phyloP scores from a whole-genome alignment of 2,113 vertebrate genomes.

The Willisornis vidua region DNA sequence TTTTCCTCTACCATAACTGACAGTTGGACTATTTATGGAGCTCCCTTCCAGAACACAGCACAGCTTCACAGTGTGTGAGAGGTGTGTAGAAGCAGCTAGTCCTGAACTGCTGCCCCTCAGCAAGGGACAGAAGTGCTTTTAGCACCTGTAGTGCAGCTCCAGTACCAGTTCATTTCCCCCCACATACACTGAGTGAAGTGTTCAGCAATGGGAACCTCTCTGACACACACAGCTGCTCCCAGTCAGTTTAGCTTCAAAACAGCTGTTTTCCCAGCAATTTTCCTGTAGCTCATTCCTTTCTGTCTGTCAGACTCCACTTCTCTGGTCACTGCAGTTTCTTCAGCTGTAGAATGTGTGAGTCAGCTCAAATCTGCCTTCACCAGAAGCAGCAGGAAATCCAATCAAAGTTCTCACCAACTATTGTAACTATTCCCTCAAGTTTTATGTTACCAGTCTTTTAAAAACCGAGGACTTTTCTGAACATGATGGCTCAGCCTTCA shows the following conservation, averaged over 20 bases:
- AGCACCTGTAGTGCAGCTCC: not conserved
- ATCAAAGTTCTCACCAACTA: not conserved
- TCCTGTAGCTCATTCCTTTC: not conserved
- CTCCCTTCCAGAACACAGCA: not conserved
- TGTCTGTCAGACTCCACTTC: not conserved
- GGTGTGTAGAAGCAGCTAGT: not conserved
- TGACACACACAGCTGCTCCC: not conserved
- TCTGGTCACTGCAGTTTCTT: not conserved
- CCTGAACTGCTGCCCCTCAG: not conserved
- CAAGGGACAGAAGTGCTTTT: not conserved
- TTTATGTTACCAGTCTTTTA: not conserved
- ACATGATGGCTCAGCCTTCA: not conserved
- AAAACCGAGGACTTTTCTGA: not conserved
- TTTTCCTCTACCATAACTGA: not conserved
- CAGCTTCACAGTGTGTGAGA: not conserved
- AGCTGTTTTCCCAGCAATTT: not conserved
- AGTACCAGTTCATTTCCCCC: not conserved
- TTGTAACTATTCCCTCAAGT: not conserved
- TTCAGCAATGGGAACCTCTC: not conserved
- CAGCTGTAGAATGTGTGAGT: not conserved
- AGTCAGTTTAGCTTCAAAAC: not conserved
- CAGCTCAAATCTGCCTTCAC: not conserved
- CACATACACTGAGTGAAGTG: fast-evolving
- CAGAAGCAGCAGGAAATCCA: not conserved
- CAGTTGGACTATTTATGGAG: not conserved